Base-by-base conservation (phyloP, 2,113 vertebrate species). In the Scolopax mira region DNA sequence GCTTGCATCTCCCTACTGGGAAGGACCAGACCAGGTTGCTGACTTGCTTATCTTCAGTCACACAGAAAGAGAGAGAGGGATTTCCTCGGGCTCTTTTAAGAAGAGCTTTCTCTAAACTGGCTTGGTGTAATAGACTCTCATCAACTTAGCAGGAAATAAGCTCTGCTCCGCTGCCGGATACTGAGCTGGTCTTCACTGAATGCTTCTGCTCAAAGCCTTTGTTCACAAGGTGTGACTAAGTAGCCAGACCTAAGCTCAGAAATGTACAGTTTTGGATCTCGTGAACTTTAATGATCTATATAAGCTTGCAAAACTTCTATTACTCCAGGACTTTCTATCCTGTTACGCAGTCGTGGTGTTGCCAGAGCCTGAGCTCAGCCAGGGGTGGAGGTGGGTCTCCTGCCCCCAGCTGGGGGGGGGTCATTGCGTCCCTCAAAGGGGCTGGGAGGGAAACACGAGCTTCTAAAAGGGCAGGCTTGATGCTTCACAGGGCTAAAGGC, bases 401-500 rank as follows among this genome's bases (percentile, higher is more conserved):
- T 4, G 27, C 22, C 37, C 69, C 58, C 55, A 3, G 58, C 80
- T 14, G 31, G 7, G 72, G 7, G 27, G 37, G 49, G 66, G 55
- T 71, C 55, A 17, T 16, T 61, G 19, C 16, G 2, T 16, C 6
- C 39, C 96, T 81, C 84, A 21, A 8, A 75, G 85, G 82, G 94
- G 12, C 61, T 51, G 71, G 60, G 48, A 85, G 58, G 69, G 37
- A 9, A 57, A 31, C 22, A 18, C 2, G 0, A 9, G 46, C 28
- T 67, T 67, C 81, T 42, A 24, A 96, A 96, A 97, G 97, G 97
- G 97, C 97, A 96, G 89, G 78, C 93, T 86, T n/a, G 90, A 30
- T 90, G 78, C 95, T 91, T 94, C 90, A 27, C 90, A 52, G 79
- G 39, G 83, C 92, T 88, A 11, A 37, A 75, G 93, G 96, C 80